Evolutionary conservation across 2,113 vertebrate genomes (phyloP).

Genomic region (Channa argus): DNA sequence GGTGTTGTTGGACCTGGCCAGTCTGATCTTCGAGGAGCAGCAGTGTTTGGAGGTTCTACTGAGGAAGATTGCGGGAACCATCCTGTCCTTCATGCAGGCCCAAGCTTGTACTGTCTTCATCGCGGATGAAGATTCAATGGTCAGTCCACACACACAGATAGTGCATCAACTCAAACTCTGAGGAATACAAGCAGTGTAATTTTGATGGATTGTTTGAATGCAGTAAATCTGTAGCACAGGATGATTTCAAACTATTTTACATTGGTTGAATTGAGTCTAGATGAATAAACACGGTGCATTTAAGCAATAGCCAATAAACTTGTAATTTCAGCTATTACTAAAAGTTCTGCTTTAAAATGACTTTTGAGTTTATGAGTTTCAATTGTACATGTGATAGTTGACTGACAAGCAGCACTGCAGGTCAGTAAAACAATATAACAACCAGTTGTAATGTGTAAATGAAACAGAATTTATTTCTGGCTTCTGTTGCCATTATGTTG

Average conservation of each 20-base stretch:
- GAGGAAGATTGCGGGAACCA: conserved; percentile 95
- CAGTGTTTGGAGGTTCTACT: conserved; percentile 94
- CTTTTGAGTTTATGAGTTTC: conserved; percentile 2
- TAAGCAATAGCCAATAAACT: no score
- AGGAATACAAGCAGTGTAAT: no score
- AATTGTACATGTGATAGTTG: neutral
- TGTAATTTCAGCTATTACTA: no score
- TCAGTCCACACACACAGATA: conserved; percentile 72
- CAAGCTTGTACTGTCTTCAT: conserved; percentile 96
- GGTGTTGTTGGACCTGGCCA: conserved; percentile 96
- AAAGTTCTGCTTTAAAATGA: no score
- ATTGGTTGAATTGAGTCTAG: neutral
- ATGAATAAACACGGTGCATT: neutral
- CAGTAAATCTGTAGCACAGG: neutral
- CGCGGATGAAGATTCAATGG: conserved; percentile 89
- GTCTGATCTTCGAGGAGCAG: conserved; percentile 97
- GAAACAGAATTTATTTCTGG: neutral
- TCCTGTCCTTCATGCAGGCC: conserved; percentile 98
- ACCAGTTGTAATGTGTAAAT: conserved; percentile 16
- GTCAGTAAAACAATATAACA: neutral
- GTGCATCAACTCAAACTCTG: no score
- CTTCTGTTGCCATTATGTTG: neutral
- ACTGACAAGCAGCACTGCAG: neutral
- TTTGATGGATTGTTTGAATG: no score
- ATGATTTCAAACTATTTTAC: neutral